Base-by-base conservation (phyloP, 2,797 vertebrate genomes). In the Choloepus didactylus region DNA sequence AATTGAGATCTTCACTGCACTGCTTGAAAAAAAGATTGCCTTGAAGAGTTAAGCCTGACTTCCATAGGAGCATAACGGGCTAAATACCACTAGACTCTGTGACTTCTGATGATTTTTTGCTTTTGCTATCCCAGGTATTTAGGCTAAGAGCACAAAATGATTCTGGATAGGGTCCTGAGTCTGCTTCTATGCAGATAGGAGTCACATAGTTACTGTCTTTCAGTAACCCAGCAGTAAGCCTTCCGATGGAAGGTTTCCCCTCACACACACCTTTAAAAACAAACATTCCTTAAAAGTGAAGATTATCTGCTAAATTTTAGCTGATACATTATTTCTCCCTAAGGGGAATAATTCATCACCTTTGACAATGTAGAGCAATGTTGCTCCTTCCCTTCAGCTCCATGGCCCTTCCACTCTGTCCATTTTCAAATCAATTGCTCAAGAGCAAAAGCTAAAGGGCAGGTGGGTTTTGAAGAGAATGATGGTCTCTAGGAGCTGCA, bases 161-260 rank as follows among this genome's bases (percentile, higher is more conserved):
- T 56, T 72, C 46, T 75, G 51, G 25, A 11, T 38, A 25, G 9
- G 6, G 12, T 38, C 23, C 21, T 29, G 12, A 4, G 14, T 82
- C 23, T 56, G 19, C 4, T 23, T 0, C 11, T 27, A 6, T 38
- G 6, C 0, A 62, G 19, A 25, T 46, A 1, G 5, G 4, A 41
- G 0, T 29, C 18, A 21, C 0, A 14, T 0, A 46, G 3, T 19
- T 2, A 31, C 3, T 2, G 7, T 6, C 51, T 38, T 73, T 49
- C 35, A 35, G 35, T 35, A 35, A 35, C 35, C 35, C 16, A 79
- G 8, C 41, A 49, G 0, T 21, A 49, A 1, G 3, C 1, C 70
- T 64, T 72, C 2, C 27, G 9, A 29, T 29, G 1, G n/a, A 69
- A 11, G 18, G 1, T 46, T 75, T 60, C 6, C 9, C 46, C 2